Base-by-base conservation (phyloP, 2,888 invertebrate genomes). In the Teleogryllus oceanicus region DNA sequence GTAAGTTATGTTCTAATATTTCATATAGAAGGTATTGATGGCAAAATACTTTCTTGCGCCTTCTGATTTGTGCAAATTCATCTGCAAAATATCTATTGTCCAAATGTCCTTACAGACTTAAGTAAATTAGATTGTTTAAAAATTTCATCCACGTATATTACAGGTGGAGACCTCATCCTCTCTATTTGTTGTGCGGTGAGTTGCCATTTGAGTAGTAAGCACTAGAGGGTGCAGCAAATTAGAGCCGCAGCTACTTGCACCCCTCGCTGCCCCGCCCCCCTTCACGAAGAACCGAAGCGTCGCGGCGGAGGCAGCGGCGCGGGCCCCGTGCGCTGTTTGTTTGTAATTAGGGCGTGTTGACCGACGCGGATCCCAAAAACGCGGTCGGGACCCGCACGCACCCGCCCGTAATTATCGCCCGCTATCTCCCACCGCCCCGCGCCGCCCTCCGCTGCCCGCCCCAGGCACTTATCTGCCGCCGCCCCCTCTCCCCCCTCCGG, bases 281-380 rank as follows among this genome's bases (percentile, higher is more conserved):
- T 62, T 37, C 37, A 37, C 37, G 37, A 37, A 37, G 37, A 37
- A 37, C 37, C 37, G 37, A 37, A 37, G 37, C 37, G 37, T 37
- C 37, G 37, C 37, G 37, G 24, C 24, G 24, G 21, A 21, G 21
- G 62, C 18, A 4, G 62, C 13, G 18, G 16, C 62, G 62, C n/a
- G 62, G 62, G 62, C 62, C n/a, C 62, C n/a, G 62, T 62, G 62
- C 62, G 62, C 62, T 62, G 62, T 62, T 62, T 62, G 62, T 62
- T 62, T 62, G 62, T 62, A 62, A 62, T 62, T 62, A 62, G 62
- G 8, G 62, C 62, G 62, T 62, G 62, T 62, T 62, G 62, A 62
- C 62, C 62, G n/a, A 62, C 62, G 62, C 16, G 62, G 62, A 13
- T 13, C 16, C 62, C 62, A 62, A 62, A 62, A 62, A 62, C 62